Evolutionary conservation across 2,797 vertebrate species (phyloP), one percentile per base, ranked within the genome.

Genomic region (Sebastes trivittatus): DNA sequence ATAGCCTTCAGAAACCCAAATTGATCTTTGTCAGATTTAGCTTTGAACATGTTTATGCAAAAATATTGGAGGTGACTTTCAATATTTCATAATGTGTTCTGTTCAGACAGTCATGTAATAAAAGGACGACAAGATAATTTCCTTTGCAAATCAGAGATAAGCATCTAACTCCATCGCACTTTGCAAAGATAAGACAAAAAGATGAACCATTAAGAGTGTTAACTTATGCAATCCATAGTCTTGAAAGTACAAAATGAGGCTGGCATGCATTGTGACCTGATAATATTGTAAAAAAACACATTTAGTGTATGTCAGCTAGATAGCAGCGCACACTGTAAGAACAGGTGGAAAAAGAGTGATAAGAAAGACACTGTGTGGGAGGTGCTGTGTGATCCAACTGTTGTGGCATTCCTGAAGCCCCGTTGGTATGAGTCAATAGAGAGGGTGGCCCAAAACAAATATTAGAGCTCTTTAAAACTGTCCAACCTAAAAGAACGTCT

Each of bases 381-480:
- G 74, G 58, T 30, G 55, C 49, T 27, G 66, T 77, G 16, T 86
- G 36, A 80, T 64, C 34, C 58, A 29, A 65, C 46, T 74, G 52
- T 65, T 82, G 66, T 76, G 32, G 87, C 84, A 87, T 85, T 90
- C 79, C 78, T 81, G 60, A 58, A 81, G 63, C 55, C 60, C 13
- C 8, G 23, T 52, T 2, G 68, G 78, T 77, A 69, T 89, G 68
- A 77, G 87, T 90, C 80, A 92, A 88, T 23, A 87, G 20, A 82
- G n/a, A 54, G 55, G 38, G 11, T 70, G 72, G 34, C 18, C 82
- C 63, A 85, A 83, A 87, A 86, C 87, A 92, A 93, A 92, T 85
- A 92, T 80, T 62, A 66, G 30, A 62, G 54, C 68, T 49, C 66
- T 77, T 67, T 76, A 55, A 69, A 84, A 67, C 36, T 67, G 34